Percentiles rank a stretch among this genome's conserved stretches.
Evolutionary conservation across 2,113 vertebrate genomes (phyloP).

Genomic region (Bolborhynchus lineola): DNA sequence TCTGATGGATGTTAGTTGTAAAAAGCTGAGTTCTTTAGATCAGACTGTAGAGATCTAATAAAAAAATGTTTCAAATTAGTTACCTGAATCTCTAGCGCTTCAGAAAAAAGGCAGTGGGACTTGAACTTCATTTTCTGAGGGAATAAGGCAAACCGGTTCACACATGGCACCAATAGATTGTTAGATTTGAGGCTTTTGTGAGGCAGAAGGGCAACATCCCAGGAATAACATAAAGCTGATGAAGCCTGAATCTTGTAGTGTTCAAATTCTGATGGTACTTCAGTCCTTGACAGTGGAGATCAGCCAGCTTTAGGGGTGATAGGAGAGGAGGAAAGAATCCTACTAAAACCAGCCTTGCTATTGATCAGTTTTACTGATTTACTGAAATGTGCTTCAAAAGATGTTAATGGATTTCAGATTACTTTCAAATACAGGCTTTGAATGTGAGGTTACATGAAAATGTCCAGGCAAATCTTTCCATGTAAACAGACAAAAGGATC

Average conservation of each 20-base stretch:
- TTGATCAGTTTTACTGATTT: background rate
- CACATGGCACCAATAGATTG: fast-evolving
- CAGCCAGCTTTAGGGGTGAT: background rate
- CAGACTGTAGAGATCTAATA: background rate
- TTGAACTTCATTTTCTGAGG: background rate
- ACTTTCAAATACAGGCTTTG: background rate
- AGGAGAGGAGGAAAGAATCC: background rate
- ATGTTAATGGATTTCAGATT: background rate
- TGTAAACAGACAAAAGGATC: background rate
- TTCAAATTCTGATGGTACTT: background rate
- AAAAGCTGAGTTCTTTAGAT: background rate
- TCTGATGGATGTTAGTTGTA: fast-evolving
- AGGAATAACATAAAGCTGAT: background rate
- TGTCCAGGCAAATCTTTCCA: background rate
- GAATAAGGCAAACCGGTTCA: background rate
- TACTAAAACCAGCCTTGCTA: background rate
- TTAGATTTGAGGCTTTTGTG: background rate
- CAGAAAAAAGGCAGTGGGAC: background rate
- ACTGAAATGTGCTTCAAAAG: background rate
- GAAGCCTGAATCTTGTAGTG: background rate
- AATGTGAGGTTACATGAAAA: background rate
- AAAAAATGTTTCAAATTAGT: background rate
- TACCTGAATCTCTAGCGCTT: background rate
- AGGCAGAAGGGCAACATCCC: background rate
- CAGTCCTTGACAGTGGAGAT: background rate